Percentiles rank a stretch among this genome's conserved stretches.
Evolutionary conservation across 1,140 invertebrate species (phyloP).

Genomic region (Pollicipes pollicipes): DNA sequence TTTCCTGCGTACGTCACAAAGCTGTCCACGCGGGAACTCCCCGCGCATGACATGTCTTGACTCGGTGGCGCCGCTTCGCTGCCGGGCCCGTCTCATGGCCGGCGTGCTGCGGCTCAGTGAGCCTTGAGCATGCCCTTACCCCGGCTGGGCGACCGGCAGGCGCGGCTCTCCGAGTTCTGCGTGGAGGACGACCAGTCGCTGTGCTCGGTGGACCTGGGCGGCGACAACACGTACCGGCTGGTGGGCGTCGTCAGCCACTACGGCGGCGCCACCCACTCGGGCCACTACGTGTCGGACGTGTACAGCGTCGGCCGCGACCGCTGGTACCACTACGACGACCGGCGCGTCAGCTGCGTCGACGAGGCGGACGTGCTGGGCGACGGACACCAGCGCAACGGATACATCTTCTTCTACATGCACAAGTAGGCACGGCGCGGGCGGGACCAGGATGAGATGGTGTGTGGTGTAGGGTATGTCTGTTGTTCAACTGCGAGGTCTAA

Average conservation of each 20-base stretch:
- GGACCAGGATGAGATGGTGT: too few relatives aligned
- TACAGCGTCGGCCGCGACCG: constrained; percentile 14
- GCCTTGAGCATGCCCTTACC: too few relatives aligned
- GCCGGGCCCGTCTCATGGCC: too few relatives aligned
- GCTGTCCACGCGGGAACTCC: too few relatives aligned
- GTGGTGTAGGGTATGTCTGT: too few relatives aligned
- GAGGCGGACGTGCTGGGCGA: constrained; percentile 14
- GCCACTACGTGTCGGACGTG: constrained; percentile 19
- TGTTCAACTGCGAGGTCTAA: too few relatives aligned
- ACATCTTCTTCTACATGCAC: constrained; percentile 20
- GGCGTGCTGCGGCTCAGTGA: too few relatives aligned
- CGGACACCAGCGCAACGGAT: constrained; percentile 18
- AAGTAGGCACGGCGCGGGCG: too few relatives aligned
- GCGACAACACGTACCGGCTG: constrained; percentile 11
- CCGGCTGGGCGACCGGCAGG: background rate
- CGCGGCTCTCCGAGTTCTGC: constrained; percentile 6
- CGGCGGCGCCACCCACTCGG: constrained; percentile 15
- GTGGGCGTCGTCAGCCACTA: constrained; percentile 16
- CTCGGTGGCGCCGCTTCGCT: too few relatives aligned
- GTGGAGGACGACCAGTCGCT: background rate
- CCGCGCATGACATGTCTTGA: too few relatives aligned
- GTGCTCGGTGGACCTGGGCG: background rate
- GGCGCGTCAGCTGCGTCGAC: constrained; percentile 10
- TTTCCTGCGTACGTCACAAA: too few relatives aligned
- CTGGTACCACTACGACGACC: constrained; percentile 20